Evolutionary conservation across 2,113 vertebrate genomes (phyloP), one percentile per base, ranked within the genome.

Genomic region (Chaetodon trifascialis): DNA sequence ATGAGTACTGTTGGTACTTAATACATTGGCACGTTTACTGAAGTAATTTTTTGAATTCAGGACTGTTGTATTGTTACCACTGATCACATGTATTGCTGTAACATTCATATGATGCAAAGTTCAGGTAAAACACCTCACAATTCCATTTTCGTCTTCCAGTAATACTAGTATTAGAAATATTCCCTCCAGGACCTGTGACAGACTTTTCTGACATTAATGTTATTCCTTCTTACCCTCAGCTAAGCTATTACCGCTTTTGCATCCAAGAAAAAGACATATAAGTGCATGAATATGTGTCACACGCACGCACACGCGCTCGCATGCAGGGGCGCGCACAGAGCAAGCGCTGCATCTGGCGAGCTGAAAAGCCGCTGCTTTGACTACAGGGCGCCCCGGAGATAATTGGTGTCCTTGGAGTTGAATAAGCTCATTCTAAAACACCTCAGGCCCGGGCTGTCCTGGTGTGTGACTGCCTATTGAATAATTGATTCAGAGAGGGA

Each of bases 401-500:
- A 97, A 97, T 97, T 97, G 97, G 96, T 98, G 97, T 97, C 97
- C 97, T 98, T 98, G 97, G 97, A 98, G 96, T 97, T 97, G 97
- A 98, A 97, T 97, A 97, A 97, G 96, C 96, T 97, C 89, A 93
- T 93, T 94, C 95, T 96, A 95, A 97, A 96, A 95, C 96, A 97
- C 97, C 97, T 96, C 97, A 97, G 96, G 97, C 97, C 96, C 96
- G 84, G 86, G 82, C 84, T 86, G 91, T 86, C 86, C 91, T 97
- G 96, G 96, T 97, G 96, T 96, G 97, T 78, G 85, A 84, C 87
- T 96, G 96, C 95, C 95, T 97, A 97, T 97, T 98, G 97, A 97
- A 98, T 98, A 97, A 98, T 98, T 98, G 97, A 98, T 98, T 97
- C 96, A 95, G 96, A 96, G 96, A 93, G 95, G 95, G 95, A 93